Evolutionary conservation across 1,140 invertebrate species (phyloP), one percentile per base, ranked within the genome.

Genomic region (Cydia fagiglandana): DNA sequence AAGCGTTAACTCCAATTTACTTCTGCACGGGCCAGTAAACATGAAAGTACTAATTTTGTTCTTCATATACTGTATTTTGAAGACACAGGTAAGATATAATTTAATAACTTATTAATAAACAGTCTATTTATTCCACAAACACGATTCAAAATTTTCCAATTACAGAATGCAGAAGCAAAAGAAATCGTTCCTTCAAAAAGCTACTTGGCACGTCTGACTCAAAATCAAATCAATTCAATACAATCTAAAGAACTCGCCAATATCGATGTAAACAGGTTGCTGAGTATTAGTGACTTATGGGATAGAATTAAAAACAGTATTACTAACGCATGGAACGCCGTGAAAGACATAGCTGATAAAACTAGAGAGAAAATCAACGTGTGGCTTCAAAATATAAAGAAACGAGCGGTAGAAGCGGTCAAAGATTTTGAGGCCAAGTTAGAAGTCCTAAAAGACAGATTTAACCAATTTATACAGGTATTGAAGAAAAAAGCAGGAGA

Each of bases 301-400:
- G 75, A 76, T 56, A 83, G 73, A 45, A 82, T 85, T 10, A 84
- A 81, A 77, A 79, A 82, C 24, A 83, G 77, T 77, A 76, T 78
- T 12, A 76, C 20, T 5, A 77, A 77, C 30, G 79, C 80, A 47
- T 86, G 84, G 84, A 79, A 83, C 41, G 73, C 76, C 45, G 70
- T 87, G 9, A 85, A 86, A 76, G 56, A 77, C 20, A 45, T 86
- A 15, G 78, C 78, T 5, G 66, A 76, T 41, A 77, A 80, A 10
- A 80, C 80, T 53, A 79, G 79, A 24, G 66, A 81, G 47, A 83
- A 80, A 41, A 70, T 83, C 17, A 75, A 64, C 9, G 53, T 53
- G 13, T 83, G 79, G 79, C 68, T 79, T 30, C 61, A 76, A 78
- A 79, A 83, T 38, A 53, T 85, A 6, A 84, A 84, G 78, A 74